phyloP scores from a whole-genome alignment of 2,797 vertebrate species.

The Mus minutoides region DNA sequence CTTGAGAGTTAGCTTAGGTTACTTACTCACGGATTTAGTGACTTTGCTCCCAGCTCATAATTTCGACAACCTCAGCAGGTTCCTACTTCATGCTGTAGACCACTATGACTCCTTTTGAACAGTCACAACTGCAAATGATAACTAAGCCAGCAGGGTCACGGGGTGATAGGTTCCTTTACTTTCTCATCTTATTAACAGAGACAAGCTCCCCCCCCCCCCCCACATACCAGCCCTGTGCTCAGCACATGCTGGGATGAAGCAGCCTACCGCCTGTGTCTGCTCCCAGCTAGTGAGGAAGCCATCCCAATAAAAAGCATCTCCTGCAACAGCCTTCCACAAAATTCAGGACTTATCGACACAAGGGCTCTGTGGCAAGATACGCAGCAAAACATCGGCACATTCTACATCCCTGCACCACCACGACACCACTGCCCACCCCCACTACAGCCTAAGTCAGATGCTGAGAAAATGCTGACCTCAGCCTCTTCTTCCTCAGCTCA shows the following conservation, averaged over 20 bases:
- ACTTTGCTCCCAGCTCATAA: background rate
- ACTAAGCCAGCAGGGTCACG: background rate
- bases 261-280: background rate
- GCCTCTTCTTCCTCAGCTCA: background rate
- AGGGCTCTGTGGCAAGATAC: constrained; percentile 3
- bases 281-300: background rate
- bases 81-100: background rate
- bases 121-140: background rate
- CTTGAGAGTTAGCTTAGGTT: background rate
- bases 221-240: background rate
- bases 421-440: background rate
- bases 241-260: background rate
- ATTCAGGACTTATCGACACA: background rate
- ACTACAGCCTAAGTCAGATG: background rate
- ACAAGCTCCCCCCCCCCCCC: background rate
- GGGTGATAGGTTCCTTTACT: background rate
- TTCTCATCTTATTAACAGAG: background rate
- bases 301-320: background rate
- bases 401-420: too few species aligned
- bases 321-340: background rate
- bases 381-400: background rate
- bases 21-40: background rate
- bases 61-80: background rate
- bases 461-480: background rate
- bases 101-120: background rate